Base-by-base conservation (phyloP, 2,113 vertebrate genomes). In the Hylia prasina region DNA sequence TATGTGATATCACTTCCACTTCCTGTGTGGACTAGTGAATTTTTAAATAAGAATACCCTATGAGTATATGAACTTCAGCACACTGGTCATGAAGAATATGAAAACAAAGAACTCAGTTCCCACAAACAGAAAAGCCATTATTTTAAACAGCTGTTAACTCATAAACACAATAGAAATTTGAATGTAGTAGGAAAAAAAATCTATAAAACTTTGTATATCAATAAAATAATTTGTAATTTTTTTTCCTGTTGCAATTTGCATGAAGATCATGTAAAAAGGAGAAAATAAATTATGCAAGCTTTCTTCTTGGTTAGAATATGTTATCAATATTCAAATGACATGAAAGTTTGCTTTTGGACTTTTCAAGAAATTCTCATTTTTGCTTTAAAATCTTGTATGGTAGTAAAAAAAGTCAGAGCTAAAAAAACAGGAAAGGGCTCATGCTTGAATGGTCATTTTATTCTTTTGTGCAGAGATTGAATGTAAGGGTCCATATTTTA, bases 361-460 rank as follows among this genome's bases (percentile, higher is more conserved):
- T 93, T 66, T 65, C 2, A 16, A 81, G 48, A 56, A 47, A 27
- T 68, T 58, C 37, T 70, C 82, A 35, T 54, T 86, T 92, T 56
- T 87, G 4, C 23, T 89, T 31, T 65, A 39, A 91, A 89, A 76
- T 63, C 42, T 76, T 81, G 42, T 72, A 39, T 8, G 20, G 24
- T 25, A 23, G 56, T 71, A 92, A 82, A 89, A 96, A 91, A 81
- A 77, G 48, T 86, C 58, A 91, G 57, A 60, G 42, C 20, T 88
- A 84, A 96, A 96, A 91, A 83, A 70, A 87, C 39, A 95, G 56
- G 79, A 96, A 89, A 98, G 97, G 94, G 8, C 63, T 89, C 40
- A 77, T 76, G 60, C 39, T 84, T 77, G 30, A 91, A 71, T 82
- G 94, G 92, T 93, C 75, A 87, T 80, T 96, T 94, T 91, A 84